Evolutionary conservation across 2,888 invertebrate genomes (phyloP).

Genomic region (Ochropleura plecta): DNA sequence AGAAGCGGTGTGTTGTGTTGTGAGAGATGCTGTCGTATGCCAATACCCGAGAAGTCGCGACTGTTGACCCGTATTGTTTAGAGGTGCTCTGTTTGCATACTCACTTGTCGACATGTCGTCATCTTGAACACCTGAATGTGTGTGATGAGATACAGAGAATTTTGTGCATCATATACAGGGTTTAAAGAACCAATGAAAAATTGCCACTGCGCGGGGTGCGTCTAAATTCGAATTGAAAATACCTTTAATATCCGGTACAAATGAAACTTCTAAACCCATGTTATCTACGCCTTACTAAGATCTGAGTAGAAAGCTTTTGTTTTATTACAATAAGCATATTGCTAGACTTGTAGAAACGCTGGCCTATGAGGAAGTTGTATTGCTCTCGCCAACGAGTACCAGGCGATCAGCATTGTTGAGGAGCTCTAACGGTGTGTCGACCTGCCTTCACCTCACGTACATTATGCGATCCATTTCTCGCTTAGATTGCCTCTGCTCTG

Average conservation of each 20-base stretch:
- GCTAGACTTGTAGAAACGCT: neutral
- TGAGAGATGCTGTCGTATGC: slow-evolving; percentile 19
- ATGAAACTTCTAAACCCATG: too few species aligned
- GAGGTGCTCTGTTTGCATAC: slow-evolving; percentile 42
- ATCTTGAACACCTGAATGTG: neutral
- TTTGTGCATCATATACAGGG: too few species aligned
- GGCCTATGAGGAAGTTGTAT: slow-evolving; percentile 51
- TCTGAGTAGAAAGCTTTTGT: neutral
- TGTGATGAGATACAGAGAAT: neutral
- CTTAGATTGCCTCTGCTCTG: neutral
- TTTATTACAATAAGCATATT: neutral
- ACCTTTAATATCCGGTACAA: too few species aligned
- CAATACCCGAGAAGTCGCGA: slow-evolving; percentile 28
- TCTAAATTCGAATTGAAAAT: too few species aligned
- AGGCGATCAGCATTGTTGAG: slow-evolving; percentile 35
- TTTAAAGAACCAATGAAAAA: too few species aligned
- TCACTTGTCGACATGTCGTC: slow-evolving; percentile 9
- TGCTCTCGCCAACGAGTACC: slow-evolving; percentile 27
- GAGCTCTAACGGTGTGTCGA: slow-evolving; percentile 56
- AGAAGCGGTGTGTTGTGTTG: slow-evolving; percentile 40
- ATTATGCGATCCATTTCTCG: neutral
- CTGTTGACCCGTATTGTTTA: slow-evolving; percentile 60
- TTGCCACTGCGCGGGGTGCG: too few species aligned
- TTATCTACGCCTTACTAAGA: too few species aligned
- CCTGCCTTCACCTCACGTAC: slow-evolving; percentile 52